Evolutionary conservation across 2,888 invertebrate genomes (phyloP).

Genomic region (Apocheima hispidaria): DNA sequence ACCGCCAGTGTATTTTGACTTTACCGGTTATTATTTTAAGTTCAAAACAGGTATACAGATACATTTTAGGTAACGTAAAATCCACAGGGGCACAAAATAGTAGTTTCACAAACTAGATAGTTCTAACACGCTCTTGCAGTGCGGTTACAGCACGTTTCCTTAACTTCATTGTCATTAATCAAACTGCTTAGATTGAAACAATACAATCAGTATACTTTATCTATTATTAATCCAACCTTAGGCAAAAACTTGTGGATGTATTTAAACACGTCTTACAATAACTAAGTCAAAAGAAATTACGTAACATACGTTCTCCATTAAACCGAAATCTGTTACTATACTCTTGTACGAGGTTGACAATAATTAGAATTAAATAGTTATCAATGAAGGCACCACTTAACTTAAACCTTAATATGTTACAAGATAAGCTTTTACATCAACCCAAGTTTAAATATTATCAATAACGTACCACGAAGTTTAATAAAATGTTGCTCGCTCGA

Average conservation of each 20-base stretch:
- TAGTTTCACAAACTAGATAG: slow-evolving; percentile 20
- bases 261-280: not conserved
- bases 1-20: no score
- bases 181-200: slow-evolving; percentile 65
- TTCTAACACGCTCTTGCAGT: slow-evolving; percentile 43
- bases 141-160: slow-evolving; percentile 58
- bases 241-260: not conserved
- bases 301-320: no score
- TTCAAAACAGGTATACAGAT: no score
- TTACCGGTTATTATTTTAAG: no score
- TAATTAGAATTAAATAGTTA: no score
- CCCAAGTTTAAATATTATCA: slow-evolving; percentile 1
- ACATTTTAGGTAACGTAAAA: not conserved
- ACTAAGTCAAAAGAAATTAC: no score
- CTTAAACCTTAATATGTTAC: no score
- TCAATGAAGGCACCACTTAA: no score
- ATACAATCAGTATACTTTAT: slow-evolving; percentile 7
- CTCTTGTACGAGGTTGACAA: no score
- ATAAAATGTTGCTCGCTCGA: slow-evolving; percentile 20
- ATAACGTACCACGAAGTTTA: slow-evolving; percentile 17
- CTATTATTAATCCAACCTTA: not conserved
- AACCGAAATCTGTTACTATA: no score
- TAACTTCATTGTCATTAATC: slow-evolving; percentile 64
- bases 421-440: not conserved
- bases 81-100: no score